Percentiles rank a stretch among this genome's conserved stretches.
Conservation (phyloP, 2,113 vertebrate genomes). For the Harpagus bidentatus region DNA sequence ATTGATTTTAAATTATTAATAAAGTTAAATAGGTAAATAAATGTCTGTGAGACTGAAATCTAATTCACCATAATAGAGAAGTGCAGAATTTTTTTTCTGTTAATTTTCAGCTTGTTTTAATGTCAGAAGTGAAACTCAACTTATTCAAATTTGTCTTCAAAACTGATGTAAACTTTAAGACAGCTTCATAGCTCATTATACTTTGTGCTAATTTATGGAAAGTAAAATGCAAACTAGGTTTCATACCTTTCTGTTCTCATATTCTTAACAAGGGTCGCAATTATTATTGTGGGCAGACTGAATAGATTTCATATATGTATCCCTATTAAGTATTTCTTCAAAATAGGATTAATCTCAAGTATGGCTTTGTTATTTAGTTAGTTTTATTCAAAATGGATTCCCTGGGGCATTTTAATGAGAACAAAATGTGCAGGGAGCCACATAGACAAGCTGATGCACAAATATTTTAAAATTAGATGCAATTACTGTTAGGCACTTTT, state of each 20-base stretch:
- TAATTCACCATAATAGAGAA: background rate
- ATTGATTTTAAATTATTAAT: background rate
- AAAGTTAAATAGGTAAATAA: background rate
- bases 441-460: conserved; percentile 20
- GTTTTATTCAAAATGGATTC: conserved; percentile 38
- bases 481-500: conserved; percentile 14
- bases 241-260: conserved; percentile 22
- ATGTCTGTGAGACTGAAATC: background rate
- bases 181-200: background rate
- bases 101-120: background rate
- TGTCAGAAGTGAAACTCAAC: background rate
- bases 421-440: background rate
- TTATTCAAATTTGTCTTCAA: conserved; percentile 20
- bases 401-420: conserved; percentile 43
- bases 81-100: background rate
- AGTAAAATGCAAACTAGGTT: conserved; percentile 10
- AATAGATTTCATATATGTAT: background rate
- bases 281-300: conserved; percentile 14
- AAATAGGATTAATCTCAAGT: conserved; percentile 33
- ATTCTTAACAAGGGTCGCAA: conserved; percentile 25
- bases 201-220: conserved; percentile 10
- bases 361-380: conserved; percentile 35
- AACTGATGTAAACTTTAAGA: conserved; percentile 39
- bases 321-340: conserved; percentile 29
- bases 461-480: conserved; percentile 58